A percentile compares a stretch with the other conserved stretches of the same genome.
These are phyloP conservation scores for Ophraella communa DNA, from an alignment of 2,888 invertebrate genomes.

Conservation along the genomic window DNA sequence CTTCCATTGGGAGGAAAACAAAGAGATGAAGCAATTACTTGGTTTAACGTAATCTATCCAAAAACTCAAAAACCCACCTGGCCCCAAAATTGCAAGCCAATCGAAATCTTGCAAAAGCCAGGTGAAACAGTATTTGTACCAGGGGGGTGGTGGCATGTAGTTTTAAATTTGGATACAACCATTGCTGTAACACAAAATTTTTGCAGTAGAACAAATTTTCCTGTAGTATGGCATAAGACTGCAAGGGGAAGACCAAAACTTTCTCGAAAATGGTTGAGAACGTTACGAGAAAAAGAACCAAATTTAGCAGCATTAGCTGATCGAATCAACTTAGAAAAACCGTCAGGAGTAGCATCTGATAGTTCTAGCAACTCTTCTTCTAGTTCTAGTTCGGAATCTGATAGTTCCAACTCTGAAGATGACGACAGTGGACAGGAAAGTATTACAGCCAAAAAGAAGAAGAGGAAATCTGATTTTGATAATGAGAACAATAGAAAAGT, in stretches of 20 bases:
- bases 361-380: slow-evolving; percentile 89
- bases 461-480: slow-evolving; percentile 65
- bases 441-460: slow-evolving; percentile 83
- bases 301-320: slow-evolving; percentile 81
- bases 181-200: slow-evolving; percentile 99
- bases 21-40: slow-evolving; percentile 96
- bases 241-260: slow-evolving; percentile 93
- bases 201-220: slow-evolving; percentile 94
- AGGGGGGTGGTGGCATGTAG: slow-evolving; percentile 99
- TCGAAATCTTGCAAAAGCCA: slow-evolving; percentile 93
- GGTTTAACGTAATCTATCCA: slow-evolving; percentile 96
- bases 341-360: slow-evolving; percentile 93
- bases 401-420: slow-evolving; percentile 61
- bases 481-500: slow-evolving; percentile 52
- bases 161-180: slow-evolving; percentile 93
- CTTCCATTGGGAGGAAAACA: slow-evolving; percentile 94
- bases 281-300: slow-evolving; percentile 70
- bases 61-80: slow-evolving; percentile 86
- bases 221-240: slow-evolving; percentile 98
- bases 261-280: slow-evolving; percentile 87
- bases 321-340: slow-evolving; percentile 81
- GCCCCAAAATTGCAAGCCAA: slow-evolving; percentile 90
- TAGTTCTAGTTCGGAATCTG: slow-evolving; percentile 62
- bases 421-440: slow-evolving; percentile 88
- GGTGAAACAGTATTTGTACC: slow-evolving; percentile 99